phyloP scores from a whole-genome alignment of 2,797 vertebrate genomes.

The Apogon hyalosoma region DNA sequence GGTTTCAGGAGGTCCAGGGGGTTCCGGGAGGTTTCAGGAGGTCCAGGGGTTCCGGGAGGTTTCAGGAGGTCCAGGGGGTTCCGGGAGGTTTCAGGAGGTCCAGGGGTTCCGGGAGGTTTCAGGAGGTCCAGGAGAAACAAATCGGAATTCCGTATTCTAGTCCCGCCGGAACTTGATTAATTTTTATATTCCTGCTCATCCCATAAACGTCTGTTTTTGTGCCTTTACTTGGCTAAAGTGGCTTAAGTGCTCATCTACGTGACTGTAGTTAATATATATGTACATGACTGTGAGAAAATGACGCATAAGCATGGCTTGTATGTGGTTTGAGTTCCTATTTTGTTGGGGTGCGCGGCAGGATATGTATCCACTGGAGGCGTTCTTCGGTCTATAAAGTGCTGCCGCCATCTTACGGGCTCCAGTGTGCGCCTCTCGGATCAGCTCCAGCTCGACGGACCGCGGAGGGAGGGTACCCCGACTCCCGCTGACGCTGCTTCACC shows the following conservation, averaged over 20 bases:
- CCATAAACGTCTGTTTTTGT: slow-evolving; percentile 3
- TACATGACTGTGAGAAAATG: fast-evolving
- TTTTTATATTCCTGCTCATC: slow-evolving; percentile 77
- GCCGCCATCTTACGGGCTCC: slow-evolving; percentile 89
- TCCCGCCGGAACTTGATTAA: slow-evolving; percentile 72
- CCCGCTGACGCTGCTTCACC: slow-evolving; percentile 66
- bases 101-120: slow-evolving; percentile 22
- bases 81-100: no score
- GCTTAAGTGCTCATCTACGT: fast-evolving
- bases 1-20: no score
- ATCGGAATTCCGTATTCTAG: slow-evolving; percentile 67
- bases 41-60: no score
- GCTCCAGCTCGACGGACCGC: neutral
- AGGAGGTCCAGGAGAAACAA: slow-evolving; percentile 46
- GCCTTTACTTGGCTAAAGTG: neutral
- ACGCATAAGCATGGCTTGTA: neutral
- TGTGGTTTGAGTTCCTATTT: slow-evolving; percentile 74
- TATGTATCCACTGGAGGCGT: slow-evolving; percentile 73
- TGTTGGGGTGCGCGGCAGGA: slow-evolving; percentile 77
- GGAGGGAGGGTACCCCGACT: slow-evolving; percentile 76
- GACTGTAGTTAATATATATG: fast-evolving
- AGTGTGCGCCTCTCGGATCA: slow-evolving; percentile 68
- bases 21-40: no score
- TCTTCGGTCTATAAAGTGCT: slow-evolving; percentile 81
- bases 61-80: no score